Evolutionary conservation across 2,888 invertebrate genomes (phyloP).

Genomic region (Polyploca ridens): DNA sequence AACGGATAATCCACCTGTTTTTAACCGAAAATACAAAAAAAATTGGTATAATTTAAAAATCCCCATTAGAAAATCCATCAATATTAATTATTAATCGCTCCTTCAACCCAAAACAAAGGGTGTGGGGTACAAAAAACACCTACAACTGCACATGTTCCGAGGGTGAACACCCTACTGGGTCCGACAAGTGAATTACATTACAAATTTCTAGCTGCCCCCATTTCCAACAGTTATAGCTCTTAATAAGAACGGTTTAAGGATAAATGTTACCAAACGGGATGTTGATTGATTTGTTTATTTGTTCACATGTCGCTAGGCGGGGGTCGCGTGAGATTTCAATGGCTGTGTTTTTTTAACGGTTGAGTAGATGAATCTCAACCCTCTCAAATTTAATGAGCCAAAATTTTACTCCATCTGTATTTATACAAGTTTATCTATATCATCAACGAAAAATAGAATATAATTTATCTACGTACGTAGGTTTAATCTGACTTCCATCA

Average conservation of each 20-base stretch:
- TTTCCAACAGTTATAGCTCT: constrained; percentile 32
- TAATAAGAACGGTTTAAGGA: constrained; percentile 30
- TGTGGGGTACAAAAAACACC: constrained; percentile 53
- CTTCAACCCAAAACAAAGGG: constrained; percentile 64
- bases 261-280: constrained; percentile 18
- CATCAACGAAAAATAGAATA: no score
- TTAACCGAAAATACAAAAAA: constrained; percentile 8
- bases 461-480: neutral
- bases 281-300: constrained; percentile 55
- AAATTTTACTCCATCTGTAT: neutral
- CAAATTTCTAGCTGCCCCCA: constrained; percentile 37
- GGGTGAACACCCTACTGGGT: constrained; percentile 66
- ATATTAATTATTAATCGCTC: constrained; percentile 50
- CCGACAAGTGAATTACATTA: constrained; percentile 69
- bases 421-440: neutral
- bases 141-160: constrained; percentile 65
- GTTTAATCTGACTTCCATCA: neutral
- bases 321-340: constrained; percentile 62
- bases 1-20: constrained; percentile 13
- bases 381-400: constrained; percentile 23
- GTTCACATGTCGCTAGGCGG: constrained; percentile 73
- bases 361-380: constrained; percentile 19
- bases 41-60: constrained; percentile 6
- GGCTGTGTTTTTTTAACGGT: constrained; percentile 41
- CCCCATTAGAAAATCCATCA: constrained; percentile 47